Base-by-base conservation (phyloP, 2,888 invertebrate species). In the Cheiracanthium punctorium region DNA sequence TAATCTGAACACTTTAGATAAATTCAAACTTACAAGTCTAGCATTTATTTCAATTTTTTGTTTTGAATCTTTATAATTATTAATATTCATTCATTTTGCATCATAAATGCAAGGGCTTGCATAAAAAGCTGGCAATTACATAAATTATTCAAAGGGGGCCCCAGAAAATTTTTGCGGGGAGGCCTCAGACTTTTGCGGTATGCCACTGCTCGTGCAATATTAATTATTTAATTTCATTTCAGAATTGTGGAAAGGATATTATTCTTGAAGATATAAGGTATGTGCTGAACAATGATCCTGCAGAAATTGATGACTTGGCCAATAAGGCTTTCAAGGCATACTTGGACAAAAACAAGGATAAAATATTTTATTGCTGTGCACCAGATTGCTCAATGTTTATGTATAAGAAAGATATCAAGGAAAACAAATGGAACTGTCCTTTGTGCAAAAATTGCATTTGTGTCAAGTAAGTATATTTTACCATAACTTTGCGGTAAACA, bases 301-400 rank as follows among this genome's bases (percentile, higher is more conserved):
- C 24, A 43, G 64, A 80, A 64, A 75, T 75, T 20, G 65, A 33
- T 43, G 14, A 14, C 0, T 52, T 86, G 30, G 33, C 75, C 5
- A 48, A 80, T 7, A 86, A 80, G 20, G 17, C 80, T 2, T 30
- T 80, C 71, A 80, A 86, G 28, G 17, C 32, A 5, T 86, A 75
- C 28, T 29, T 75, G 17, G 75, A 86, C 28, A 58, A 29, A 24
- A 33, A 80, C 30, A 32, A 33, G 4, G 71, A 32, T 12, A 58
- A 75, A 10, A 37, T 80, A n/a, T 28, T 48, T 28, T 65, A 75
- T 14, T 86, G 85, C 10, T 80, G 80, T 64, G 75, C 75, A 1
- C 75, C 85, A 4, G 85, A 86, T 24, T 86, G 85, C 48, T 37
- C 80, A 5, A 86, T 86, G 85, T 86, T 86, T 64, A 69, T 80